phyloP scores from a whole-genome alignment of 1,140 invertebrate genomes.

The Ditylenchus dipsaci region DNA sequence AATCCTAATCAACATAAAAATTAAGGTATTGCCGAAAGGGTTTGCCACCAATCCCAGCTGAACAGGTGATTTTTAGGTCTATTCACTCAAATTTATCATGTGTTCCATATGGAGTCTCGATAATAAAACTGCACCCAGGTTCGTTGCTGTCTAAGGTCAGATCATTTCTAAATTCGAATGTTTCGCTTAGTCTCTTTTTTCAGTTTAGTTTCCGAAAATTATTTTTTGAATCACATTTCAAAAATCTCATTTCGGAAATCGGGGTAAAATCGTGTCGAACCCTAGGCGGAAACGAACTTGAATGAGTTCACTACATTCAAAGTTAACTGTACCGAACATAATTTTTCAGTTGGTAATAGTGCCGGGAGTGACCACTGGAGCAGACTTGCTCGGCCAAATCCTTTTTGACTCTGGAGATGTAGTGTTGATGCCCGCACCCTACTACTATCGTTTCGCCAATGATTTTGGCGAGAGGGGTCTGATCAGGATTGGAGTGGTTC shows the following conservation, averaged over 20 bases:
- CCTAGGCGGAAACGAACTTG: too few species aligned
- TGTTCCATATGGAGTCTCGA: not conserved
- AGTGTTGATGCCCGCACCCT: conserved; percentile 31
- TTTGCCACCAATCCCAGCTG: conserved; percentile 5
- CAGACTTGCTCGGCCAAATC: conserved; percentile 37
- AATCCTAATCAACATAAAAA: too few species aligned
- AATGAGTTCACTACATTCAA: not conserved
- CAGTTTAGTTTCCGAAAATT: too few species aligned
- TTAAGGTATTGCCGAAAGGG: not conserved
- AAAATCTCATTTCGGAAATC: too few species aligned
- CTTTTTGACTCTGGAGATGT: conserved; percentile 40
- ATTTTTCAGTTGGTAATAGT: conserved; percentile 29
- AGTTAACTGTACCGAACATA: not conserved
- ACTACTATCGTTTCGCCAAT: conserved; percentile 44
- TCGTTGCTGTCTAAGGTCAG: too few species aligned
- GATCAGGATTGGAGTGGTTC: conserved; percentile 29
- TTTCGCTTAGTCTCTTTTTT: too few species aligned
- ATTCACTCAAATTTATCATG: not conserved
- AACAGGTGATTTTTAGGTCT: conserved; percentile 11
- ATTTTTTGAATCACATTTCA: too few species aligned
- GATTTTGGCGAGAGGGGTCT: conserved; percentile 42
- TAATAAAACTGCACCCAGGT: too few species aligned
- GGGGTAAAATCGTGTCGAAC: too few species aligned
- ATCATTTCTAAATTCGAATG: too few species aligned
- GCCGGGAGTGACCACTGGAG: conserved; percentile 42